Conservation (phyloP, 2,797 vertebrate species). For the Phoeniculus purpureus region DNA sequence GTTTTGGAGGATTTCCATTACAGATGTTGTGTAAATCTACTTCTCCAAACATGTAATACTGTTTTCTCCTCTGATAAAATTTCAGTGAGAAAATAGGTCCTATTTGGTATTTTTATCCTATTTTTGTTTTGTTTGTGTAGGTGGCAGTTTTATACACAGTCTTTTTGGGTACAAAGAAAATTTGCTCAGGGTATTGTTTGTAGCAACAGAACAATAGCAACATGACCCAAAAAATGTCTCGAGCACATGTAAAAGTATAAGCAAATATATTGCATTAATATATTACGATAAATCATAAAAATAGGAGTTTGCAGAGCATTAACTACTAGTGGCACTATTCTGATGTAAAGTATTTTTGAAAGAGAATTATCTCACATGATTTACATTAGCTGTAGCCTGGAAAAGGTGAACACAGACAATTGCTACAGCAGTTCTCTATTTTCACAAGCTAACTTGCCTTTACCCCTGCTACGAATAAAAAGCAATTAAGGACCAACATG, state of each 20-base stretch:
- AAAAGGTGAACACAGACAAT: not conserved
- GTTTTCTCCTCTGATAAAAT: not conserved
- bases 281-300: not conserved
- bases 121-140: not conserved
- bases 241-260: not conserved
- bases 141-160: not conserved
- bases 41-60: not conserved
- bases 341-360: not conserved
- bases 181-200: not conserved
- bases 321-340: not conserved
- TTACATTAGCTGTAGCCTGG: not conserved
- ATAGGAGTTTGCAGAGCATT: not conserved
- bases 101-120: not conserved
- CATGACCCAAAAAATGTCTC: not conserved
- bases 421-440: not conserved
- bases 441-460: not conserved
- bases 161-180: not conserved
- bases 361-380: not conserved
- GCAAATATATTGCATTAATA: not conserved
- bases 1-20: not conserved
- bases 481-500: not conserved
- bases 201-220: not conserved
- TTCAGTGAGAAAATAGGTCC: not conserved
- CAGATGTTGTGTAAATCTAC: not conserved
- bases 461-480: not conserved